Evolutionary conservation across 1,140 invertebrate genomes (phyloP).

Genomic region (Brachionus koreanus): DNA sequence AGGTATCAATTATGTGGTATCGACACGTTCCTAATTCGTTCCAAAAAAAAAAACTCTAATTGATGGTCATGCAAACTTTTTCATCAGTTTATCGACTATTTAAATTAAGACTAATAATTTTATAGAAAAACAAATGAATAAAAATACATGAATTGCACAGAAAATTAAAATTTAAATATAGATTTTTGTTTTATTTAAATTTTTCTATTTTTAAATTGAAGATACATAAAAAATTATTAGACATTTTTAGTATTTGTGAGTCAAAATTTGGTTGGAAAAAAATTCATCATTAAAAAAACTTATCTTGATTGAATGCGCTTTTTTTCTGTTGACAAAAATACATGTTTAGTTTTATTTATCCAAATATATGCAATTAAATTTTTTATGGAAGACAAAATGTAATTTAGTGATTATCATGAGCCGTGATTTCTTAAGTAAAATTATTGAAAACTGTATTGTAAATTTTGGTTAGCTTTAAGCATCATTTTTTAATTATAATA

Average conservation of each 20-base stretch:
- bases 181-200: no score
- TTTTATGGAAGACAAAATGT: background rate
- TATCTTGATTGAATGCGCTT: no score
- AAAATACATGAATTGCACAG: background rate
- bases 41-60: background rate
- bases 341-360: no score
- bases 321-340: no score
- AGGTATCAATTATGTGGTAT: background rate
- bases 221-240: no score
- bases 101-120: background rate
- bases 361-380: background rate
- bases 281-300: no score
- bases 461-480: background rate
- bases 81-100: background rate
- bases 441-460: background rate
- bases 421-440: background rate
- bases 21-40: background rate
- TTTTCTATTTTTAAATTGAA: no score
- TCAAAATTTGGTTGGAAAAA: no score
- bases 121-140: background rate
- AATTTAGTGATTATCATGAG: background rate
- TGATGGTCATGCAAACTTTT: background rate
- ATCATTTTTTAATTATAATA: background rate
- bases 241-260: no score
- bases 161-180: background rate